Evolutionary conservation across 2,888 invertebrate species (phyloP).

Genomic region (Deroplatys truncata): DNA sequence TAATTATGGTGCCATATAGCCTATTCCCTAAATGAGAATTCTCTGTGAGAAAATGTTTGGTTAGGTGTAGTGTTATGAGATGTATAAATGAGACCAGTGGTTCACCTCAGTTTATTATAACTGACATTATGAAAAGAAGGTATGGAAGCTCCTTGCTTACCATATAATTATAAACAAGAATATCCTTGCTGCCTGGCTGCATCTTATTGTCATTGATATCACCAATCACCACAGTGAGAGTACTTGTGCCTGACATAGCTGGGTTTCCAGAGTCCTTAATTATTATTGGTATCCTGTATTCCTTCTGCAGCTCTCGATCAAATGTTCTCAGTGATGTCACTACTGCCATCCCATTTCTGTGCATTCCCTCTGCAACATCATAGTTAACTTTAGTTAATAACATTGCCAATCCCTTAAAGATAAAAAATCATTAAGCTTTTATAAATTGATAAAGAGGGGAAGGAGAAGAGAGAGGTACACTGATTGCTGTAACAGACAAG

Average conservation of each 20-base stretch:
- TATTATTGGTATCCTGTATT: conserved; percentile 53
- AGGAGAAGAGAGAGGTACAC: no score
- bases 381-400: neutral
- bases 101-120: neutral
- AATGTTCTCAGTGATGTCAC: conserved; percentile 50
- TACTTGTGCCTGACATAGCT: conserved; percentile 49
- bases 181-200: conserved; percentile 53
- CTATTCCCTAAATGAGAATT: no score
- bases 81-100: no score
- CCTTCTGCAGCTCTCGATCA: conserved; percentile 52
- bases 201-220: conserved; percentile 58
- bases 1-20: no score
- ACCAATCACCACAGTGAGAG: conserved; percentile 53
- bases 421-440: no score
- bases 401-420: neutral
- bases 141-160: conserved; percentile 33
- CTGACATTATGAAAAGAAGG: neutral
- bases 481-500: no score
- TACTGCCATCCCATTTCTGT: conserved; percentile 52
- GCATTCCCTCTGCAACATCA: neutral
- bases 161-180: conserved; percentile 57
- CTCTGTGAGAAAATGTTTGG: no score
- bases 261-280: conserved; percentile 55
- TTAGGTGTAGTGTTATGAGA: no score
- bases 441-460: no score